phyloP scores from a whole-genome alignment of 2,888 invertebrate species.

The Xanthorhoe designata region DNA sequence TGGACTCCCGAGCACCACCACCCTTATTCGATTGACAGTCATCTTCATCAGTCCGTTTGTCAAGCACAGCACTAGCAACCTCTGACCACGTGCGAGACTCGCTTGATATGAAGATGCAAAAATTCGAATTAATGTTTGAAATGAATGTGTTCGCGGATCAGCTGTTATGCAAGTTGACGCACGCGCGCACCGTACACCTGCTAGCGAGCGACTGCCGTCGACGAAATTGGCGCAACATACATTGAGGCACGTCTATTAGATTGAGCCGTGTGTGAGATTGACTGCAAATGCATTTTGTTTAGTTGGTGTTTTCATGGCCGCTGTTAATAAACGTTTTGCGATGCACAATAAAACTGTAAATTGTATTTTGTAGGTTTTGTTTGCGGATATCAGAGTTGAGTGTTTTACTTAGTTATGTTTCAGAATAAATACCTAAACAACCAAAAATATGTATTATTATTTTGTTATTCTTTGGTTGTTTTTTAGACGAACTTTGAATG shows the following conservation, averaged over 20 bases:
- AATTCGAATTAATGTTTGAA: background rate
- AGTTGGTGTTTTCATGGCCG: constrained; percentile 46
- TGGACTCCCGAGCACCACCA: constrained; percentile 91
- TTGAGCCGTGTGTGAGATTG: constrained; percentile 59
- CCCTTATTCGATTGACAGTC: constrained; percentile 91
- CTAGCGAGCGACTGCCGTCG: constrained; percentile 79
- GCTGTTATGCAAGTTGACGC: constrained; percentile 70
- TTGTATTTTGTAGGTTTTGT: background rate
- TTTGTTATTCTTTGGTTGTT: no score
- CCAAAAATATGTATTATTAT: no score
- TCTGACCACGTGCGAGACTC: constrained; percentile 47
- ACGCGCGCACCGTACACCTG: constrained; percentile 82
- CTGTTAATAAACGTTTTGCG: constrained; percentile 33
- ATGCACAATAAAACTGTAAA: background rate
- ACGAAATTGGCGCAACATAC: constrained; percentile 77
- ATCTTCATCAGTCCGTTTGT: constrained; percentile 86
- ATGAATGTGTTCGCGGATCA: constrained; percentile 68
- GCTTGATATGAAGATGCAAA: constrained; percentile 32
- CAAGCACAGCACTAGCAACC: constrained; percentile 43
- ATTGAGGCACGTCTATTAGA: constrained; percentile 68
- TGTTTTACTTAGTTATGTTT: background rate
- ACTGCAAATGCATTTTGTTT: constrained; percentile 54
- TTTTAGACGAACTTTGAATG: no score
- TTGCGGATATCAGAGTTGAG: background rate
- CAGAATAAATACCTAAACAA: no score